Evolutionary conservation across 2,888 invertebrate genomes (phyloP).

Genomic region (Nebria brevicollis): DNA sequence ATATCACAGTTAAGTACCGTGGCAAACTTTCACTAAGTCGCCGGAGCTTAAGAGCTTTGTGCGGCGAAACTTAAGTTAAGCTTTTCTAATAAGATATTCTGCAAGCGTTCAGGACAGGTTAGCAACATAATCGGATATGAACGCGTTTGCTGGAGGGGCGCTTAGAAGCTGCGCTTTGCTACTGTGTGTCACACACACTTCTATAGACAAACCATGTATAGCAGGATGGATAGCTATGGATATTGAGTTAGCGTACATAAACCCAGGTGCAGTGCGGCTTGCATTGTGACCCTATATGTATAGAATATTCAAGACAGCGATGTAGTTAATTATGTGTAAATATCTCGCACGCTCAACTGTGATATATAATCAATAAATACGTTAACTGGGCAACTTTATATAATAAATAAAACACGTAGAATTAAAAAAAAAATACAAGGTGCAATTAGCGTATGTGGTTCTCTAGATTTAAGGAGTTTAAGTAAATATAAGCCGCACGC

Average conservation of each 20-base stretch:
- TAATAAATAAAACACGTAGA: no score
- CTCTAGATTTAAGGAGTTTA: no score
- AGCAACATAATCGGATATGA: conserved; percentile 47
- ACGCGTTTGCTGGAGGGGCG: conserved; percentile 4
- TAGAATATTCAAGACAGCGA: conserved; percentile 32
- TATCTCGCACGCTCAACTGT: conserved; percentile 17
- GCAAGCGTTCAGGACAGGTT: conserved; percentile 42
- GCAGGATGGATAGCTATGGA: not conserved
- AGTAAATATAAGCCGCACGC: no score
- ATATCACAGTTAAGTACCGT: conserved; percentile 43
- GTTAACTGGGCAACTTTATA: no score
- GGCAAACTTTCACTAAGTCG: conserved; percentile 44
- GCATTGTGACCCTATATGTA: not conserved
- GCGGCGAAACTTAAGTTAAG: conserved; percentile 45
- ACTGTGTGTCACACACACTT: not conserved
- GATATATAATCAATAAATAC: not conserved
- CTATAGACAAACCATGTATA: no score
- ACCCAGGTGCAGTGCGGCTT: conserved; percentile 19
- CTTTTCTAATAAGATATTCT: conserved; percentile 47
- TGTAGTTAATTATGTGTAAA: conserved; percentile 42
- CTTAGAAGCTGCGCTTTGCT: not conserved
- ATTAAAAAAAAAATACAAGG: no score
- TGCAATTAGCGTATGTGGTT: no score
- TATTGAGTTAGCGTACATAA: not conserved
- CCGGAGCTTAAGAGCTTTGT: conserved; percentile 42